A percentile compares a stretch with the other conserved stretches of the same genome.
phyloP scores from a whole-genome alignment of 2,113 vertebrate genomes.

The Fukomys damarensis region DNA sequence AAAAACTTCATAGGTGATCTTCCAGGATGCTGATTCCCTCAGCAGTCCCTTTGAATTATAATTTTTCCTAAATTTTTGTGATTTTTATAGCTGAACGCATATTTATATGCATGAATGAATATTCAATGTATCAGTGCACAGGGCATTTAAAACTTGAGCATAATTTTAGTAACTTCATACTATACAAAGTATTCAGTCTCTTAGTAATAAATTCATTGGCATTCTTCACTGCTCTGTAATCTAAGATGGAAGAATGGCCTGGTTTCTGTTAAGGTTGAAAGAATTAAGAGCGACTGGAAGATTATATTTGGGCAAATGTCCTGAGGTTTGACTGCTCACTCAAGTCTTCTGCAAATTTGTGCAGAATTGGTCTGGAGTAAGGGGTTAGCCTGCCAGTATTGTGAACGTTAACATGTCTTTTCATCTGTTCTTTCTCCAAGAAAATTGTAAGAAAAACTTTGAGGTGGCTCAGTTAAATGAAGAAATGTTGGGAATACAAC shows the following conservation, averaged over 20 bases:
- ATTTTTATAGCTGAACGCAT: slow-evolving; percentile 49
- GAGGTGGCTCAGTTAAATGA: background rate
- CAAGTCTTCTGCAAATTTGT: slow-evolving; percentile 70
- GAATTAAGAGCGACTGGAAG: slow-evolving; percentile 53
- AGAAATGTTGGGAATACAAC: background rate
- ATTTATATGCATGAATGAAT: slow-evolving; percentile 55
- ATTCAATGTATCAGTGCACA: background rate
- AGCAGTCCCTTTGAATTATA: slow-evolving; percentile 41
- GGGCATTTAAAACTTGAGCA: background rate
- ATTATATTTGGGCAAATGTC: slow-evolving; percentile 63
- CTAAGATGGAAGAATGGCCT: slow-evolving; percentile 72
- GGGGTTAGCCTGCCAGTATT: background rate
- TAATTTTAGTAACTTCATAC: slow-evolving; percentile 53
- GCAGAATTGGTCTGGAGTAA: background rate
- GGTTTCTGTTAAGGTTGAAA: slow-evolving; percentile 45
- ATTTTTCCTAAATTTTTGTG: slow-evolving; percentile 35
- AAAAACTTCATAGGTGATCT: background rate
- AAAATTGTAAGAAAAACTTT: slow-evolving; percentile 54
- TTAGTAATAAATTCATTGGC: slow-evolving; percentile 50
- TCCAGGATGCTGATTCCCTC: slow-evolving; percentile 1
- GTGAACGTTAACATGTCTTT: background rate
- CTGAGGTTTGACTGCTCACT: slow-evolving; percentile 57
- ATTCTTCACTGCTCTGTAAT: slow-evolving; percentile 60
- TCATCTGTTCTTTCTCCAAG: slow-evolving; percentile 40
- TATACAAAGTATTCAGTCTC: slow-evolving; percentile 42